Evolutionary conservation across 2,888 invertebrate genomes (phyloP).

Genomic region (Herminia tarsipennalis): DNA sequence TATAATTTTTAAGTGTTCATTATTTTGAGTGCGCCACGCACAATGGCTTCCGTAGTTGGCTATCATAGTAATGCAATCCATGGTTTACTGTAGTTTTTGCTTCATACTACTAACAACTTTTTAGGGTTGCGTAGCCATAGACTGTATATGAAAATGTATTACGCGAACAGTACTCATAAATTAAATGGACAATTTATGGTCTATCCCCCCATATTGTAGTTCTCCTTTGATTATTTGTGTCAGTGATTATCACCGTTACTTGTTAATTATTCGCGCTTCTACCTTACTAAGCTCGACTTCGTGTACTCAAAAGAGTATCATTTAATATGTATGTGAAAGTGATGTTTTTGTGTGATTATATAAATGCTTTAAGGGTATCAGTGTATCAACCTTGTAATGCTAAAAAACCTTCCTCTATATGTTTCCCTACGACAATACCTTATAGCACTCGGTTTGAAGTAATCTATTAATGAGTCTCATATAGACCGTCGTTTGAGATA

Average conservation of each 20-base stretch:
- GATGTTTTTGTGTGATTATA: not conserved
- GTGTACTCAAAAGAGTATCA: slow-evolving; percentile 11
- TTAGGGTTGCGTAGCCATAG: too few relatives aligned
- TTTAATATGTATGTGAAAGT: not conserved
- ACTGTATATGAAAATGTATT: too few relatives aligned
- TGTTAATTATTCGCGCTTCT: not conserved
- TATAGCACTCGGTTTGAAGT: slow-evolving; percentile 8
- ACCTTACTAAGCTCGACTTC: not conserved
- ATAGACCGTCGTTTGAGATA: not conserved
- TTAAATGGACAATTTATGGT: too few relatives aligned
- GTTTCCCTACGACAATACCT: not conserved
- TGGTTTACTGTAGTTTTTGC: too few relatives aligned
- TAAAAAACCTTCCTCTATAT: not conserved
- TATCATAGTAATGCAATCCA: too few relatives aligned
- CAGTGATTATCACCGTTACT: not conserved
- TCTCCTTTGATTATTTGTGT: not conserved
- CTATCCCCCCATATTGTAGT: too few relatives aligned
- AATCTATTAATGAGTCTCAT: not conserved
- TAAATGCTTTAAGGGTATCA: not conserved
- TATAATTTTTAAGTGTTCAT: too few relatives aligned
- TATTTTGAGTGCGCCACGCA: too few relatives aligned
- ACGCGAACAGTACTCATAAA: too few relatives aligned
- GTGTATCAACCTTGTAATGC: not conserved
- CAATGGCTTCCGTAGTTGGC: too few relatives aligned
- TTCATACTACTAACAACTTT: too few relatives aligned